phyloP scores from a whole-genome alignment of 2,888 invertebrate species.

The Aphrophora alni region DNA sequence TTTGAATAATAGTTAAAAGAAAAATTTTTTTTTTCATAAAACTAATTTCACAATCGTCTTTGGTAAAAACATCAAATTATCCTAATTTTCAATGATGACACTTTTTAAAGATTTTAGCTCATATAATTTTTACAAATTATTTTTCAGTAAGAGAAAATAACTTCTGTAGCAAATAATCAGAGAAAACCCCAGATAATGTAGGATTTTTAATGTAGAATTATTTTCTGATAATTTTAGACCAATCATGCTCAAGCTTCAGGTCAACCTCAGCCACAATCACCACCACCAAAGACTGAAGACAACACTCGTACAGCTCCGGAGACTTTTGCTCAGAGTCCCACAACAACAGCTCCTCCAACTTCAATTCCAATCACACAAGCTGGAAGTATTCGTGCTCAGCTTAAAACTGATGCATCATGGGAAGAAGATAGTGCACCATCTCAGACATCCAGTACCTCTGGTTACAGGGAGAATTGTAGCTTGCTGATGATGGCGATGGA shows the following conservation, averaged over 20 bases:
- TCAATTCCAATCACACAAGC: neutral
- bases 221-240: neutral
- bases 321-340: constrained; percentile 8
- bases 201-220: too few relatives aligned
- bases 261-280: neutral
- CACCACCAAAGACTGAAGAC: constrained; percentile 23
- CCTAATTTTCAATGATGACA: too few relatives aligned
- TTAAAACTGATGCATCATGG: constrained; percentile 44
- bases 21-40: too few relatives aligned
- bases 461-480: constrained; percentile 63
- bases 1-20: too few relatives aligned
- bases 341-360: neutral
- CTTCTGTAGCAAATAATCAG: too few relatives aligned
- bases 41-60: too few relatives aligned
- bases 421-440: constrained; percentile 58
- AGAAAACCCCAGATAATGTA: too few relatives aligned
- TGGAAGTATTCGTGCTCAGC: constrained; percentile 24
- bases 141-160: too few relatives aligned
- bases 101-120: too few relatives aligned
- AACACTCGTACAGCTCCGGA: constrained; percentile 53
- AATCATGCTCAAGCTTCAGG: neutral
- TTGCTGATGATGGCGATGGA: constrained; percentile 62
- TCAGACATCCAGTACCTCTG: constrained; percentile 86
- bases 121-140: too few relatives aligned
- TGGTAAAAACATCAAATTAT: too few relatives aligned